Evolutionary conservation across 2,113 vertebrate genomes (phyloP).

Genomic region (Nothoprocta pentlandii): DNA sequence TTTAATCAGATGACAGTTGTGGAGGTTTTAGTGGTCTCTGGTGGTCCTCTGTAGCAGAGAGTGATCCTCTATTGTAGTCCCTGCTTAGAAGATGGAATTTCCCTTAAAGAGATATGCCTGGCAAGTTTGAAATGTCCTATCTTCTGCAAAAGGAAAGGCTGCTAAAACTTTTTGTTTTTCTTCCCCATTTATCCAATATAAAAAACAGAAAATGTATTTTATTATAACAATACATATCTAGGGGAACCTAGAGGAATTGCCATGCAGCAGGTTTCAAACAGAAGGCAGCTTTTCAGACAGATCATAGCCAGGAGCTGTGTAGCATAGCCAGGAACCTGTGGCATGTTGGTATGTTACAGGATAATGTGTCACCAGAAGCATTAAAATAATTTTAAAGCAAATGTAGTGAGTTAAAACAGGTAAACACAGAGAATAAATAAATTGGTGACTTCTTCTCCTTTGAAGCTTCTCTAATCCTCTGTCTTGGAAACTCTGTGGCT

Average conservation of each 20-base stretch:
- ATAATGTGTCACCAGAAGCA: too few species aligned
- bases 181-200: neutral
- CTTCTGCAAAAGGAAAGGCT: neutral
- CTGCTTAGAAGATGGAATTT: neutral
- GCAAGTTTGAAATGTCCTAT: neutral
- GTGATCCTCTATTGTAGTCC: neutral
- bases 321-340: too few species aligned
- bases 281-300: neutral
- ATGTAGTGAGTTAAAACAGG: neutral
- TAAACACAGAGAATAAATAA: neutral
- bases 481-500: neutral
- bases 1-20: neutral
- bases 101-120: neutral
- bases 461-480: neutral
- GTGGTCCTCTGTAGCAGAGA: neutral
- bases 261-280: neutral
- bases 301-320: too few species aligned
- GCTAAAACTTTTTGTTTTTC: neutral
- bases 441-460: neutral
- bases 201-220: neutral
- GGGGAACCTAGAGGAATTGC: neutral
- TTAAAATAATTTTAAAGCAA: too few species aligned
- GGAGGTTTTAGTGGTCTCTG: neutral
- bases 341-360: too few species aligned
- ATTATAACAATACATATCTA: neutral